These are phyloP conservation scores for Papilio machaon DNA, from an alignment of 1,140 invertebrate species.

Conservation along the genomic window DNA sequence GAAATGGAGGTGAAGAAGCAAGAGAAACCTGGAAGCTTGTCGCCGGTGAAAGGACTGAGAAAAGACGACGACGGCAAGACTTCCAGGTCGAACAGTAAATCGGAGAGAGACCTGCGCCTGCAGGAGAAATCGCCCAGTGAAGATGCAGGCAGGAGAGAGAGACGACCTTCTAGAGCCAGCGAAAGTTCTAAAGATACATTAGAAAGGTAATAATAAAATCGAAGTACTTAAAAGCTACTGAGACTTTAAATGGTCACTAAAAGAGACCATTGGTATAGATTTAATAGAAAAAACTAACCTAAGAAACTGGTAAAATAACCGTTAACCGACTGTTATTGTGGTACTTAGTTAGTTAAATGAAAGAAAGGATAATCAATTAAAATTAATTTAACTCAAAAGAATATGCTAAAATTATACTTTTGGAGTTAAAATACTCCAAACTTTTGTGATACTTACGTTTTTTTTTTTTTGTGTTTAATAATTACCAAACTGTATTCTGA, in stretches of 20 bases:
- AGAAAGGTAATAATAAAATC: conserved; percentile 57
- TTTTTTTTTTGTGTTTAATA: background rate
- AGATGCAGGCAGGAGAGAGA: conserved; percentile 59
- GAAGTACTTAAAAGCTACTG: too few species aligned
- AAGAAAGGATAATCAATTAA: too few species aligned
- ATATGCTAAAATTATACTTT: too few species aligned
- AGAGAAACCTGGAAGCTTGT: conserved; percentile 73
- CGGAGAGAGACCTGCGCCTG: conserved; percentile 67
- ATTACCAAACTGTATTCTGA: too few species aligned
- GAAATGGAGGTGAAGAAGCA: conserved; percentile 77
- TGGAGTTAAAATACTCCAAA: too few species aligned
- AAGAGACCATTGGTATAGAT: background rate
- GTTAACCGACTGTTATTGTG: too few species aligned
- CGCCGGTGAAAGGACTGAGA: conserved; percentile 64
- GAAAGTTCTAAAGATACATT: conserved; percentile 69
- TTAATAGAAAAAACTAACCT: conserved; percentile 12
- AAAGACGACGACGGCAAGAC: conserved; percentile 60
- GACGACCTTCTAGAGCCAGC: conserved; percentile 64
- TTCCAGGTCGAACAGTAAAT: conserved; percentile 61
- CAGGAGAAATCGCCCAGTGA: conserved; percentile 72
- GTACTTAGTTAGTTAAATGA: too few species aligned
- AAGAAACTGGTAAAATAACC: background rate
- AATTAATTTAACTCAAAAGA: too few species aligned
- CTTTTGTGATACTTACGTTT: background rate
- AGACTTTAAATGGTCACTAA: too few species aligned